These are phyloP conservation scores for Rhynchomys soricoides DNA, from an alignment of 2,113 vertebrate genomes.

Conservation along the genomic window DNA sequence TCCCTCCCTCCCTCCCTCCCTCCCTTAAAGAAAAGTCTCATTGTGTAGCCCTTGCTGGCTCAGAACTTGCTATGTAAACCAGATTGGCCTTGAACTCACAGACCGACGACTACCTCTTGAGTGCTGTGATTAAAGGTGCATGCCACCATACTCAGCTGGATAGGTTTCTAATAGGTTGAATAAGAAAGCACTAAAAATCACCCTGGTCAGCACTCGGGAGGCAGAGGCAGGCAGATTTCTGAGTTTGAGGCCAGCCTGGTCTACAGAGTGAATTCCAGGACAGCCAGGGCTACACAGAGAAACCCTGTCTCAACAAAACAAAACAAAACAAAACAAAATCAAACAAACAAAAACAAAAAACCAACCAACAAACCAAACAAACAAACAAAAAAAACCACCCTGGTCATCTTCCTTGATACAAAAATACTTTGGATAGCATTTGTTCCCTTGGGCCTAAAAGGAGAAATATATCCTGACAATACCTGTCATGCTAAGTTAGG, in stretches of 20 bases:
- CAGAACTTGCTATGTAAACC: not conserved
- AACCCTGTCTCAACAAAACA: no score
- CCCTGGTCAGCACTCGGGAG: no score
- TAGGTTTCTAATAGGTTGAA: constrained; percentile 8
- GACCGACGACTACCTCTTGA: not conserved
- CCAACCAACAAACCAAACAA: no score
- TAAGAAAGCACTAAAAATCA: constrained; percentile 13
- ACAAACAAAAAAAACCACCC: no score
- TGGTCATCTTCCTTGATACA: constrained; percentile 25
- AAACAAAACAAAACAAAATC: no score
- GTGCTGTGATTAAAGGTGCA: not conserved
- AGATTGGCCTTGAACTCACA: not conserved
- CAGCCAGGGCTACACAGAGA: no score
- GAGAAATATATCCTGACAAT: not conserved
- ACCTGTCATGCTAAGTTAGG: not conserved
- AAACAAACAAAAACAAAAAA: no score
- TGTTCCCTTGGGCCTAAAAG: not conserved
- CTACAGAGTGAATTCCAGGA: no score
- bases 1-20: no score
- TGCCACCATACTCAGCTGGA: not conserved
- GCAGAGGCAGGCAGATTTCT: no score
- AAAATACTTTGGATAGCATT: not conserved
- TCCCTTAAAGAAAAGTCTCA: rapidly evolving
- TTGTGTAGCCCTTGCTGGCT: not conserved
- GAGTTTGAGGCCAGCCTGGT: no score